A percentile compares a stretch with the other conserved stretches of the same genome.
Conservation (phyloP, 64 coral and sea anemone species). For the Montipora sp. region DNA sequence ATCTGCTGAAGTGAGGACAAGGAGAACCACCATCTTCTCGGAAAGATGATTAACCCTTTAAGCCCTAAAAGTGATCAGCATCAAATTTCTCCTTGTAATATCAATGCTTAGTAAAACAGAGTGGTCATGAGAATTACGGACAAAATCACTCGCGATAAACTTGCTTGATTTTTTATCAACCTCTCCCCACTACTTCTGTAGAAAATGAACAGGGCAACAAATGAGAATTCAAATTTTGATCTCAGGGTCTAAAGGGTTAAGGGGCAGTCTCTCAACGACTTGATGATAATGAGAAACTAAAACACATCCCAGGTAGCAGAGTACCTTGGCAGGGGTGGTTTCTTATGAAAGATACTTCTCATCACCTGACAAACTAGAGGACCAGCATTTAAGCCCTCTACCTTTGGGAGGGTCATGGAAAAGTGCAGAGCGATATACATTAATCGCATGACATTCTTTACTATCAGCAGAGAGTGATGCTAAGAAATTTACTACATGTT, state of each 20-base stretch:
- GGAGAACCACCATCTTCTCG: conserved; percentile 14
- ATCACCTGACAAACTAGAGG: conserved; percentile 36
- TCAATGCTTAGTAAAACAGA: no score
- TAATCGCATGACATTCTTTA: conserved; percentile 18
- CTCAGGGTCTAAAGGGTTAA: neutral
- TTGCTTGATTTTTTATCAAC: no score
- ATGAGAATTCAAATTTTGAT: no score
- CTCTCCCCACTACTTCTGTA: no score
- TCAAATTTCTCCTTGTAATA: no score
- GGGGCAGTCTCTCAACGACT: neutral
- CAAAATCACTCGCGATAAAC: no score
- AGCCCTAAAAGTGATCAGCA: no score
- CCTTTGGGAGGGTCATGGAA: conserved; percentile 8
- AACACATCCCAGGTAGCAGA: conserved; percentile 17
- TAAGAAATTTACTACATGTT: conserved; percentile 13
- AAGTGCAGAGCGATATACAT: conserved; percentile 22
- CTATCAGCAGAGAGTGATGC: neutral
- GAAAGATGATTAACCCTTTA: conserved; percentile 26
- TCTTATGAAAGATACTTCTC: conserved; percentile 35
- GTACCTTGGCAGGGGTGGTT: conserved; percentile 28
- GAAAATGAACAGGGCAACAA: no score
- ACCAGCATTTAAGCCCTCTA: conserved; percentile 25
- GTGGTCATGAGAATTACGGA: no score
- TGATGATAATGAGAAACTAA: neutral
- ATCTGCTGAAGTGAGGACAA: conserved; percentile 39